A percentile compares a stretch with the other conserved stretches of the same genome.
Conservation (phyloP, 2,113 vertebrate genomes). For the Philantomba maxwellii region DNA sequence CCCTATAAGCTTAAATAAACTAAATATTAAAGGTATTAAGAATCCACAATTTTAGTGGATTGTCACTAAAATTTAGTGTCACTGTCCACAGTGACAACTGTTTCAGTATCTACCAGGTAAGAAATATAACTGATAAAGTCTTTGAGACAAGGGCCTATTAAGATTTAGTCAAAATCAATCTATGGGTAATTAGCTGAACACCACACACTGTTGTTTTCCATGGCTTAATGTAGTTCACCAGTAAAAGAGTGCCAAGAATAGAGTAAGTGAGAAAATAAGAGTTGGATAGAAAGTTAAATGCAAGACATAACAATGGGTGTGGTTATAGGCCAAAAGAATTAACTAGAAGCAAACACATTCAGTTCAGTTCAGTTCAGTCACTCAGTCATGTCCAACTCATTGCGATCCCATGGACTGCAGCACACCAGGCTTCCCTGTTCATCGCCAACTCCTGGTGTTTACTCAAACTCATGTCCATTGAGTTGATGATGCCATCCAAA, state of each 20-base stretch:
- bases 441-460: neutral
- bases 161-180: neutral
- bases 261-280: neutral
- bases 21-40: neutral
- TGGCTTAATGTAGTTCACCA: neutral
- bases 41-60: neutral
- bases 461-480: neutral
- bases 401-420: neutral
- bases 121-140: neutral
- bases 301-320: neutral
- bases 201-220: neutral
- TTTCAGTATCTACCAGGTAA: neutral
- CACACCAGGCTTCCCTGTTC: neutral
- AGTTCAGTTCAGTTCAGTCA: neutral
- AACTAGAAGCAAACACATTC: neutral
- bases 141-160: neutral
- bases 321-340: neutral
- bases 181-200: neutral
- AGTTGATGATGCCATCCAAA: neutral
- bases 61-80: too few relatives aligned
- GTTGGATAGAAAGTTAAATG: neutral
- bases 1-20: neutral
- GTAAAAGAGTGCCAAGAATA: neutral
- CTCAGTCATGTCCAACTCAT: fast-evolving
- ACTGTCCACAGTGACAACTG: neutral